Conservation (phyloP, 2,797 vertebrate genomes). For the Ara ararauna region DNA sequence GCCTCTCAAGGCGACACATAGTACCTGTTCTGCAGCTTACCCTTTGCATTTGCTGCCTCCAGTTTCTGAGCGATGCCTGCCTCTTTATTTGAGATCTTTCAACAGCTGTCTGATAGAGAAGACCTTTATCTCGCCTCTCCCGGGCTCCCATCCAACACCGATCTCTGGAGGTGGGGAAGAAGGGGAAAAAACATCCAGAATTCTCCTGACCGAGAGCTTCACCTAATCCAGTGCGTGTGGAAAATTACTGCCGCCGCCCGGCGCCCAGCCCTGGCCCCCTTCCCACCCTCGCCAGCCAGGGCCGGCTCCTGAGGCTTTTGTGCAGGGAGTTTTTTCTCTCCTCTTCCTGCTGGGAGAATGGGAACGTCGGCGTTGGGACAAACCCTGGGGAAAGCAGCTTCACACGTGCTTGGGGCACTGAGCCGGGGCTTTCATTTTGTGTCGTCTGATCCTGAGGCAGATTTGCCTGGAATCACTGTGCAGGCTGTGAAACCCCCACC, state of each 20-base stretch:
- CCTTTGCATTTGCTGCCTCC: slow-evolving; percentile 8
- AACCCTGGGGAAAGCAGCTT: slow-evolving; percentile 40
- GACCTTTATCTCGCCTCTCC: slow-evolving; percentile 59
- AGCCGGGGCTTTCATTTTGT: not conserved
- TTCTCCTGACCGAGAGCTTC: slow-evolving; percentile 31
- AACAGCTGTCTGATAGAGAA: slow-evolving; percentile 60
- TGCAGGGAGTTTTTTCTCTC: not conserved
- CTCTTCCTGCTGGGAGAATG: slow-evolving; percentile 50
- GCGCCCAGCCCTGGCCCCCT: slow-evolving; percentile 33
- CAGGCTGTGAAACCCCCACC: not conserved
- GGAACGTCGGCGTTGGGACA: not conserved
- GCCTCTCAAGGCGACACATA: not conserved
- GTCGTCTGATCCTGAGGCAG: not conserved
- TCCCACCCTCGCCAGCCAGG: slow-evolving; percentile 16
- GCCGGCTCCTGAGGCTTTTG: slow-evolving; percentile 18
- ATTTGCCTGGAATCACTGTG: not conserved
- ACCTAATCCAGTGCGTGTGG: slow-evolving; percentile 21
- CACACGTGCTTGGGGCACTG: slow-evolving; percentile 12
- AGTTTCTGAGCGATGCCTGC: not conserved
- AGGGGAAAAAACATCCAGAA: not conserved
- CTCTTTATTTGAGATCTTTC: slow-evolving; percentile 59
- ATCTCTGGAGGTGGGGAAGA: slow-evolving; percentile 29
- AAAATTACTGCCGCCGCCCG: slow-evolving; percentile 48
- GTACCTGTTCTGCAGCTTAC: slow-evolving; percentile 14
- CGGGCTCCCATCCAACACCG: not conserved